Percentiles rank a stretch among this genome's conserved stretches.
Conservation (phyloP, 2,888 invertebrate species). For the Auanema sp. region DNA sequence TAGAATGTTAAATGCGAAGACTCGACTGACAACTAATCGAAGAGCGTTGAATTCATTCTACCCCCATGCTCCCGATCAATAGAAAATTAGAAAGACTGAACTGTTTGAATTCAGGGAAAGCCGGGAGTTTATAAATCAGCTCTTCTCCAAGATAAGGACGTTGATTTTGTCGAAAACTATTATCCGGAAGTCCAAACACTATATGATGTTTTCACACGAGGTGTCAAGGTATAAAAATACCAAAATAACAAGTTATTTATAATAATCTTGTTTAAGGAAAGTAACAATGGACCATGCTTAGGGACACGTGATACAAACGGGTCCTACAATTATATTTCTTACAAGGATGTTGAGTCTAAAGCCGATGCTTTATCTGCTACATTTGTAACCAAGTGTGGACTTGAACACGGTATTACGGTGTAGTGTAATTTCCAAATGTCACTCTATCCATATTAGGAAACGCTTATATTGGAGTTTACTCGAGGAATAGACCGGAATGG, state of each 20-base stretch:
- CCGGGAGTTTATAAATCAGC: conserved; percentile 57
- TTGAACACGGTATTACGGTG: conserved; percentile 35
- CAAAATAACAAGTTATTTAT: background rate
- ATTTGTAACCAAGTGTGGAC: conserved; percentile 42
- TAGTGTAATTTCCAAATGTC: conserved; percentile 3
- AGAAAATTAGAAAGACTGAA: background rate
- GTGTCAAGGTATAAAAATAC: conserved; percentile 41
- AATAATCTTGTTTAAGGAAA: conserved; percentile 34
- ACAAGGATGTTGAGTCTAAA: conserved; percentile 43
- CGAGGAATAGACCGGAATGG: conserved; percentile 87
- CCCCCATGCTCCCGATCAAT: background rate
- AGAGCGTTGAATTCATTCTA: background rate
- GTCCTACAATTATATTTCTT: conserved; percentile 46
- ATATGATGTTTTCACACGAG: conserved; percentile 55
- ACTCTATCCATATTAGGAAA: background rate
- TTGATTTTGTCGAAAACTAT: conserved; percentile 33
- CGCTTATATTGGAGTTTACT: conserved; percentile 86
- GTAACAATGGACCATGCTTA: conserved; percentile 49
- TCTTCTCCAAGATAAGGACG: conserved; percentile 41
- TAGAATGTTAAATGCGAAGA: too few species aligned
- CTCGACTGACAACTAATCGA: too few species aligned
- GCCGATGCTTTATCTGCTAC: conserved; percentile 44
- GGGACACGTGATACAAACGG: conserved; percentile 40
- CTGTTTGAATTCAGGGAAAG: conserved; percentile 36
- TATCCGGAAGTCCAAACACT: conserved; percentile 56